Evolutionary conservation across 2,888 invertebrate genomes (phyloP), one percentile per base, ranked within the genome.

Genomic region (Agrotis segetum): DNA sequence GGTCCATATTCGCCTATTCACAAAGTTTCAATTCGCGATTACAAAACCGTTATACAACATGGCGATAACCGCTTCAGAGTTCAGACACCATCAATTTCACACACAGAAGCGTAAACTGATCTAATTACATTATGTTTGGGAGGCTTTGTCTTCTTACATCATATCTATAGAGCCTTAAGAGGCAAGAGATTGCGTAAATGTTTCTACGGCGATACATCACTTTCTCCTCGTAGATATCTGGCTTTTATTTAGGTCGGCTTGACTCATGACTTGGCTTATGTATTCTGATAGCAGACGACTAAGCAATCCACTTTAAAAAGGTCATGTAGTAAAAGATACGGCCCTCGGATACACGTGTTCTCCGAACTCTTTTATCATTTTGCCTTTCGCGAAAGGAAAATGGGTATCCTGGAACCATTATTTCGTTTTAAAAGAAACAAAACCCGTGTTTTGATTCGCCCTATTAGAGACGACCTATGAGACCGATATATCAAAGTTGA

Each of bases 151-250:
- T 90, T 84, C 85, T 90, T 91, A 88, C 90, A 85, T 90, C 88
- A 90, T 76, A 74, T 85, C 81, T 82, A 72, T 82, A 72, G 78
- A 77, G 74, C 77, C 74, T 86, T 85, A 71, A 86, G 85, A 83
- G 86, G 85, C 81, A 83, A 83, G 75, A 85, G 81, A 87, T 95
- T 94, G 86, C 91, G 89, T 92, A 94, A 95, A 83, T 84, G 87
- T 87, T 88, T 86, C 88, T 88, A 89, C 84, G 88, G 85, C 91
- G 87, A 94, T 92, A 91, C 93, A 93, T 94, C 94, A 95, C 95
- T 95, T 95, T 95, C 95, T 95, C 94, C 90, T 88, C 87, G 75
- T 76, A 90, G 92, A 87, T 91, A 93, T 92, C 90, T 89, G 89
- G 85, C 88, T 88, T 88, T 88, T 90, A 92, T 94, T 93, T 92